phyloP scores from a whole-genome alignment of 2,113 vertebrate genomes.

The Dasyornis broadbenti region DNA sequence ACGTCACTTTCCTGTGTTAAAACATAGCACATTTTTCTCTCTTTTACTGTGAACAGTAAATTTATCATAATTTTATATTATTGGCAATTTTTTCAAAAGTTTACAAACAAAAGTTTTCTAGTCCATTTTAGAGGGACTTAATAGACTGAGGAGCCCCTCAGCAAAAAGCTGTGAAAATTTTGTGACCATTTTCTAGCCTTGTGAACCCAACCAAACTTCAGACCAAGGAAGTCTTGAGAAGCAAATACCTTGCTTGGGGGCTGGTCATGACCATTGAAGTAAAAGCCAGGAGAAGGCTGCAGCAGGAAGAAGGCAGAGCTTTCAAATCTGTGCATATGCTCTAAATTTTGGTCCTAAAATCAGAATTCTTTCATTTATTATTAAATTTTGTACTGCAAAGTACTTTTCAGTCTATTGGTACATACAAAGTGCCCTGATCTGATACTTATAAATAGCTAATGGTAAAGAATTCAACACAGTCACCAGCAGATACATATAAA shows the following conservation, averaged over 20 bases:
- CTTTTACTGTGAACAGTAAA: not conserved
- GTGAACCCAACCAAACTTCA: not conserved
- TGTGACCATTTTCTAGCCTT: not conserved
- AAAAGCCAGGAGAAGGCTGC: not conserved
- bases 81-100: not conserved
- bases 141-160: not conserved
- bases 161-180: not conserved
- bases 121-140: not conserved
- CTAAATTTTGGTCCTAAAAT: not conserved
- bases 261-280: not conserved
- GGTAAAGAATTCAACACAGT: not conserved
- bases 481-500: not conserved
- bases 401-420: not conserved
- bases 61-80: not conserved
- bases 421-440: not conserved
- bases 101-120: not conserved
- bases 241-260: fast-evolving
- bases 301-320: not conserved
- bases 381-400: not conserved
- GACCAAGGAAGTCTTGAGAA: not conserved
- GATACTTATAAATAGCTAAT: not conserved
- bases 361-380: not conserved
- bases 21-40: not conserved
- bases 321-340: not conserved
- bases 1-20: not conserved